Evolutionary conservation across 2,113 vertebrate species (phyloP), one percentile per base, ranked within the genome.

Genomic region (Nannobrachium achirus): DNA sequence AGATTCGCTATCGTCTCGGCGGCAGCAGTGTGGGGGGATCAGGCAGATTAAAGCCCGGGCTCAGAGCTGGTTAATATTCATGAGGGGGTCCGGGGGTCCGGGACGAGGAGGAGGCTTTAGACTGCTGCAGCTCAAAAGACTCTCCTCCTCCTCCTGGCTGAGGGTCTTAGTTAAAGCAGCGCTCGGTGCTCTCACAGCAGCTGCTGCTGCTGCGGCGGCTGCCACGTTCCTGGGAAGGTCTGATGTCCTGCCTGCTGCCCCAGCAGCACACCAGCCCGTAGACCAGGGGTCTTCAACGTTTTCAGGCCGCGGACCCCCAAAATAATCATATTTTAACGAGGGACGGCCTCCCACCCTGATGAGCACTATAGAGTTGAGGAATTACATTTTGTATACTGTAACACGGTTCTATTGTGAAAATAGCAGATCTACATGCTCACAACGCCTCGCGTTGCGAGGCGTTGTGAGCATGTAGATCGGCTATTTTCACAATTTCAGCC

Each of bases 1-100:
- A 97, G 96, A 98, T 98, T 95, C 91, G 91, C 93, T 98, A 96
- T 98, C 96, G 90, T 95, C 90, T 91, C 92, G 63, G 84, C 93
- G 56, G 94, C 94, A 94, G 95, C 95, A 94, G 95, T 91, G 93
- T n/a, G 79, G 91, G 78, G 91, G 95, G 93, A 97, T 95, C 95
- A 94, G 94, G 93, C 93, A 97, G 95, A 98, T 97, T 97, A 97
- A 96, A 97, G 91, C 86, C 75, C 63, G 48, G 80, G 86, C 80
- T 79, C 44, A 48, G 72, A 64, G 53, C 89, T 94, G 91, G 91
- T 98, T 96, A 96, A 97, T 98, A 99, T 98, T 98, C 95, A 98
- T 96, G 94, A 95, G 83, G 66, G 85, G 83, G 82, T 88, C 2
- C 2, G 25, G 25, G 25, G 25, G 25, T 25, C 25, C 25, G 25